Conservation (phyloP, 2,113 vertebrate genomes). For the Perognathus longimembris region DNA sequence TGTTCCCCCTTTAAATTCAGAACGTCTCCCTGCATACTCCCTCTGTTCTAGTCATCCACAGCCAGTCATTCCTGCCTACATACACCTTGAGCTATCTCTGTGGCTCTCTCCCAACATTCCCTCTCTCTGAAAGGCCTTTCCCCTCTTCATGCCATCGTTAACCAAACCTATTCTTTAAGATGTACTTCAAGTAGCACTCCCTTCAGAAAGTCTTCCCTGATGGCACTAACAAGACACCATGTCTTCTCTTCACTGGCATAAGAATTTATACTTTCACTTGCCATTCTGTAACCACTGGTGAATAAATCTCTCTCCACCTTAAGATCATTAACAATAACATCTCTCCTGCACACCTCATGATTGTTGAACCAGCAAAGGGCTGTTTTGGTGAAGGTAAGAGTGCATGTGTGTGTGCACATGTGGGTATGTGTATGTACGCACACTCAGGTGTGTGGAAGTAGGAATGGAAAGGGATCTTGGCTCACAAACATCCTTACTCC, state of each 20-base stretch:
- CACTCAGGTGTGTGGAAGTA: background rate
- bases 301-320: slow-evolving; percentile 16
- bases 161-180: background rate
- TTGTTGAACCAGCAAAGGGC: background rate
- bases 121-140: background rate
- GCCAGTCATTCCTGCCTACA: background rate
- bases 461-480: background rate
- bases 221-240: background rate
- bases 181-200: background rate
- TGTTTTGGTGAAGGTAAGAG: background rate
- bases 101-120: background rate
- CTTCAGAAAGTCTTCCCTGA: slow-evolving; percentile 36
- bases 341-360: background rate
- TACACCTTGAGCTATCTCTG: background rate
- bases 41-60: background rate
- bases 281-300: background rate
- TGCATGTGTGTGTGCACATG: background rate
- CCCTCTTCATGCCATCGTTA: background rate
- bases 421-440: background rate
- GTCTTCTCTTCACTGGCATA: slow-evolving; percentile 9
- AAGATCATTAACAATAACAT: background rate
- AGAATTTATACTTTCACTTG: background rate
- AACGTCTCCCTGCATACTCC: background rate
- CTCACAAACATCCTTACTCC: background rate
- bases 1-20: background rate